Base-by-base conservation (phyloP, 2,888 invertebrate species). In the Imbricaverruca yamaguchii region DNA sequence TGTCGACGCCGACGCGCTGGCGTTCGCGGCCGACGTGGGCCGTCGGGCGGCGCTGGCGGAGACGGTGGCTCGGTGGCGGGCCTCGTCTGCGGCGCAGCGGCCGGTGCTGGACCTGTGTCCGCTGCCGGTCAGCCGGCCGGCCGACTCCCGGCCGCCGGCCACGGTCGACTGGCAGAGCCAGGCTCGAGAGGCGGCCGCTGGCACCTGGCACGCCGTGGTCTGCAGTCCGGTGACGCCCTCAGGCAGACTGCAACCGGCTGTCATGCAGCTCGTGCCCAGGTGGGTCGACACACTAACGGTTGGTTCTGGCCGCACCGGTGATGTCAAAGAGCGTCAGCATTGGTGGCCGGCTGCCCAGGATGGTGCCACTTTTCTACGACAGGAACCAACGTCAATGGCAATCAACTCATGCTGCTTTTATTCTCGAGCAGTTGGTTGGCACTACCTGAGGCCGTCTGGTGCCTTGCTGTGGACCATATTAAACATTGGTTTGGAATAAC, bases 41-140 rank as follows among this genome's bases (percentile, higher is more conserved):
- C 21, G 6, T 4, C 3, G 8, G 18, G 53, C 15, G 11, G 7
- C 18, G 6, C 74, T 74, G 18, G 21, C 18, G 39, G 1, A 10
- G 53, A 12, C 15, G 8, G 53, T 74, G 53, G 23, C 0, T 2
- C 18, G 18, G 39, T 74, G 74, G 74, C 15, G 18, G 53, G 74
- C 74, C 53, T 12, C 13, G 65, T 59, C 59, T n/a, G 23, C 65
- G 65, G 3, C 6, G 23, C 2, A 39, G 18, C 53, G 74, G 15
- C 39, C 12, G 12, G 59, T 74, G 8, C 74, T 74, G 74, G 74
- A 74, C 74, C 74, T 74, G 74, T 74, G 74, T 11, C 74, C 74
- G 7, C 11, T 53, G 18, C 74, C 74, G 23, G 65, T 65, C n/a
- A 15, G 39, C 39, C 39, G 39, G 15, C 4, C 61, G 61, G 18